A percentile compares a stretch with the other conserved stretches of the same genome.
phyloP scores from a whole-genome alignment of 2,888 invertebrate genomes.

The Habrosyne pyritoides region DNA sequence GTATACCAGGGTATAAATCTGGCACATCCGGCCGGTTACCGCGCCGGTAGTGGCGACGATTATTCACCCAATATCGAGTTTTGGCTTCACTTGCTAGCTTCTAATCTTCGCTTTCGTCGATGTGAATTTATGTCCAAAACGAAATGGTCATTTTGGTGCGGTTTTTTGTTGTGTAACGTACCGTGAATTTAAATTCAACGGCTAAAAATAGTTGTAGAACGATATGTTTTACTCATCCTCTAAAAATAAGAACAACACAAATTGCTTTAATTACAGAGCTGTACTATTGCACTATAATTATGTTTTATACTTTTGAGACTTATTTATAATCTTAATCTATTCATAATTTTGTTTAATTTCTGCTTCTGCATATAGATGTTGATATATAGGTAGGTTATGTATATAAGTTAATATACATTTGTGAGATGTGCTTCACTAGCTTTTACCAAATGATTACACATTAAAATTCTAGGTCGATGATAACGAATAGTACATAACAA shows the following conservation, averaged over 20 bases:
- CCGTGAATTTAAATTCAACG: background rate
- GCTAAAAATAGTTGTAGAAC: background rate
- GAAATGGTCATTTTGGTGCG: constrained; percentile 21
- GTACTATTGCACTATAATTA: background rate
- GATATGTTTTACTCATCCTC: background rate
- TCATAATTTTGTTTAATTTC: too few species aligned
- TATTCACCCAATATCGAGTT: constrained; percentile 84
- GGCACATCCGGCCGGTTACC: constrained; percentile 77
- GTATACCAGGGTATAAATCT: constrained; percentile 76
- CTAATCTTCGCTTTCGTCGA: constrained; percentile 79
- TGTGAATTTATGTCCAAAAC: constrained; percentile 61
- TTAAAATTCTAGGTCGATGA: too few species aligned
- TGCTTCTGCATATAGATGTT: too few species aligned
- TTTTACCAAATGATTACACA: too few species aligned
- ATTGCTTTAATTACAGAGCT: background rate
- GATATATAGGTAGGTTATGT: too few species aligned
- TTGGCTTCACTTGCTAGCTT: constrained; percentile 79
- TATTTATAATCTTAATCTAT: too few species aligned
- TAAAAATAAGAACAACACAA: background rate
- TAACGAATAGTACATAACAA: too few species aligned
- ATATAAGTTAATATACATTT: too few species aligned
- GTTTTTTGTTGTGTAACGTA: constrained; percentile 1
- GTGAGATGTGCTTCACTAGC: too few species aligned
- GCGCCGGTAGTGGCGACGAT: constrained; percentile 82
- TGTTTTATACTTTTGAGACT: too few species aligned